These are phyloP conservation scores for Aix galericulata DNA, from an alignment of 2,113 vertebrate genomes.

Conservation along the genomic window DNA sequence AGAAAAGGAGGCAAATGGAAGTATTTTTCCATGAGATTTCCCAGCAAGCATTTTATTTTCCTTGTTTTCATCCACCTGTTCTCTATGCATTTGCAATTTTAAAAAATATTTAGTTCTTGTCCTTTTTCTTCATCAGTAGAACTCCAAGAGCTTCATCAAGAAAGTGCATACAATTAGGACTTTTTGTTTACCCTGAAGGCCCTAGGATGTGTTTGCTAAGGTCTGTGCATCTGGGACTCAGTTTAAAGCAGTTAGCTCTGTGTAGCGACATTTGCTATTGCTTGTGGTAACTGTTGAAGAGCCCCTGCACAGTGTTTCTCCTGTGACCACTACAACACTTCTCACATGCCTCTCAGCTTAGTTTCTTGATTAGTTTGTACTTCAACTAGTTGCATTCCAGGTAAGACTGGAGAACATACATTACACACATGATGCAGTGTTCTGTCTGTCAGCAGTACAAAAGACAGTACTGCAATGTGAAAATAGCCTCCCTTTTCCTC, in stretches of 20 bases:
- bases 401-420: neutral
- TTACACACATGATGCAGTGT: too few relatives aligned
- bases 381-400: neutral
- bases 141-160: neutral
- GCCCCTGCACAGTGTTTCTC: too few relatives aligned
- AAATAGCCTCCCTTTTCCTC: neutral
- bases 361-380: neutral
- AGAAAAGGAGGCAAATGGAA: rapidly evolving
- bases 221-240: neutral
- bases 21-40: neutral
- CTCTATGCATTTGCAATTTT: neutral
- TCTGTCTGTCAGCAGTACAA: neutral
- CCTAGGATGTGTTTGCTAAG: neutral
- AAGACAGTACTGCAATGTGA: neutral
- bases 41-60: neutral
- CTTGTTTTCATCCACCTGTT: neutral
- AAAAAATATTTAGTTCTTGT: neutral
- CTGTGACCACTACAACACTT: rapidly evolving
- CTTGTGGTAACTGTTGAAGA: neutral
- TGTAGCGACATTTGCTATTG: rapidly evolving
- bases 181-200: neutral
- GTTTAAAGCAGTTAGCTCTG: neutral
- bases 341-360: neutral
- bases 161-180: rapidly evolving
- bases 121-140: neutral